A percentile compares a stretch with the other conserved stretches of the same genome.
These are phyloP conservation scores for Xylota sylvarum DNA, from an alignment of 2,888 invertebrate genomes.

Conservation along the genomic window DNA sequence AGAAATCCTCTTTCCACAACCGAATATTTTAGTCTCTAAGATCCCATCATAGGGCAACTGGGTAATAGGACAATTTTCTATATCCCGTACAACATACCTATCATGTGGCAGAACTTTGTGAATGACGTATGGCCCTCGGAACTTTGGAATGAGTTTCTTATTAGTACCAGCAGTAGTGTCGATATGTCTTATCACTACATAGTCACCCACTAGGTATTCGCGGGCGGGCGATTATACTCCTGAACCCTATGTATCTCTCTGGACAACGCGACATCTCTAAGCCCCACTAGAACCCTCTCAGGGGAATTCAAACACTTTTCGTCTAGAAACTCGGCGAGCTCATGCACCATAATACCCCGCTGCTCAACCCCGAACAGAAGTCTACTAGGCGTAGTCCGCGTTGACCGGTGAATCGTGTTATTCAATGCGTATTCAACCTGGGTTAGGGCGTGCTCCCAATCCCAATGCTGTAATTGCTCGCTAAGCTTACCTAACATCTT, in stretches of 20 bases:
- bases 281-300: neutral
- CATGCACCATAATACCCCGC: slow-evolving; percentile 75
- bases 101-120: slow-evolving; percentile 1
- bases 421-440: neutral
- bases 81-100: slow-evolving; percentile 19
- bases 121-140: neutral
- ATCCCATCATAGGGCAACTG: slow-evolving; percentile 9
- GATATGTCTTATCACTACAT: slow-evolving; percentile 9
- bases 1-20: too few relatives aligned
- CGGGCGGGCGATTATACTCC: slow-evolving; percentile 28
- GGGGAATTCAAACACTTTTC: neutral
- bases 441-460: neutral
- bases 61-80: slow-evolving; percentile 5
- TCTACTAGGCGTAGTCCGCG: too few relatives aligned
- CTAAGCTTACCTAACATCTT: neutral
- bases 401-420: slow-evolving; percentile 62
- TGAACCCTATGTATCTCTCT: slow-evolving; percentile 3
- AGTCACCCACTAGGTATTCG: slow-evolving; percentile 12
- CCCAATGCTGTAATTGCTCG: neutral
- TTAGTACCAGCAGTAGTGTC: slow-evolving; percentile 6
- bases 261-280: neutral
- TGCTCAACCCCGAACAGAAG: slow-evolving; percentile 79
- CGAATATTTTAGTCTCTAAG: too few relatives aligned
- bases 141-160: slow-evolving; percentile 10
- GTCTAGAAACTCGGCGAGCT: slow-evolving; percentile 47